Percentiles rank a stretch among this genome's conserved stretches.
Conservation (phyloP, 2,797 vertebrate species). For the Taeniopygia guttata region DNA sequence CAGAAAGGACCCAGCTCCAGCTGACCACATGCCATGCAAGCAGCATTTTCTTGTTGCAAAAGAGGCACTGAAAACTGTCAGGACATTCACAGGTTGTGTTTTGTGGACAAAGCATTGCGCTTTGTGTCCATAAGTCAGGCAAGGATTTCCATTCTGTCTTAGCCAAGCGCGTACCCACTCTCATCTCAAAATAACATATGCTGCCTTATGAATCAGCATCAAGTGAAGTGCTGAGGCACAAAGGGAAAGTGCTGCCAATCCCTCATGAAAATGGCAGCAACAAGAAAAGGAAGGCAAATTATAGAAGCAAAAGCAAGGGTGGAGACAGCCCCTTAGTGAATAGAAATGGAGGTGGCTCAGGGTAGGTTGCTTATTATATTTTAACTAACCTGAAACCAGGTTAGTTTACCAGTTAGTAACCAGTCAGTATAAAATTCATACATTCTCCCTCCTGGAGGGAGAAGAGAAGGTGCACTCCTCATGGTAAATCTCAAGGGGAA, state of each 20-base stretch:
- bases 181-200: not conserved
- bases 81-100: not conserved
- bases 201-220: not conserved
- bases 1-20: not conserved
- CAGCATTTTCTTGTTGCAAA: not conserved
- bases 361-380: not conserved
- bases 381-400: not conserved
- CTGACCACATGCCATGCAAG: not conserved
- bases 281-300: not conserved
- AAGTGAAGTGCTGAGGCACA: not conserved
- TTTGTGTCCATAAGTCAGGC: not conserved
- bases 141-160: not conserved
- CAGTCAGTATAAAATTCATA: not conserved
- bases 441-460: not conserved
- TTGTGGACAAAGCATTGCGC: not conserved
- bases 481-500: not conserved
- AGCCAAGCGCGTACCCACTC: not conserved
- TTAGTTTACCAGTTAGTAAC: no score
- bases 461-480: not conserved
- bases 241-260: not conserved
- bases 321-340: not conserved
- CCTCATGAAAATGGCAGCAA: not conserved
- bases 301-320: not conserved
- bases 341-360: not conserved
- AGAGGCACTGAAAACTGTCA: not conserved